These are phyloP conservation scores for Psammodynastes pulverulentus DNA, from an alignment of 2,113 vertebrate species.

Conservation along the genomic window DNA sequence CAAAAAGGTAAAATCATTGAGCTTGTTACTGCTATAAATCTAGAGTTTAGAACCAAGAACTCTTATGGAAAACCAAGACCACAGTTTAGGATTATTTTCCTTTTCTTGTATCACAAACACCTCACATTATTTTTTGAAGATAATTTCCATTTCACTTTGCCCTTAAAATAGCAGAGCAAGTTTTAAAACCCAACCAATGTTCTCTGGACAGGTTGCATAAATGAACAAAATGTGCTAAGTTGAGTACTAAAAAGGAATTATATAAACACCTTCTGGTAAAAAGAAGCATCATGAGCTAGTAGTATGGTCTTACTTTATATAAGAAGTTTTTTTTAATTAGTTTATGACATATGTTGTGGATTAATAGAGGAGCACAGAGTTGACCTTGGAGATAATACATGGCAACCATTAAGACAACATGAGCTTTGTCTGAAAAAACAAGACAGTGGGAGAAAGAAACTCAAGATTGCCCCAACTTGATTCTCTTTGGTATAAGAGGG, in stretches of 20 bases:
- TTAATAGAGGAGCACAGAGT: background rate
- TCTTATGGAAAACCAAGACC: background rate
- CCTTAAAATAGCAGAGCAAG: background rate
- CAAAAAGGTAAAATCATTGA: accelerated
- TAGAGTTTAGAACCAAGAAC: background rate
- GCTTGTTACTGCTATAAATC: background rate
- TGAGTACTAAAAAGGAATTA: accelerated
- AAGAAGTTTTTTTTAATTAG: background rate
- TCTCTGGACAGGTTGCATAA: background rate
- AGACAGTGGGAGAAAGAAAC: background rate
- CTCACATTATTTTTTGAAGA: background rate
- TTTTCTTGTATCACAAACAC: background rate
- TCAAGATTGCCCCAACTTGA: background rate
- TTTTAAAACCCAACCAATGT: background rate
- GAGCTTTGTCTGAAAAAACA: background rate
- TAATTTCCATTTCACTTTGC: background rate
- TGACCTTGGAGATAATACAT: background rate
- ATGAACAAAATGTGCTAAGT: background rate
- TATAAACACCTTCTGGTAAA: background rate
- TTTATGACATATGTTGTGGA: background rate
- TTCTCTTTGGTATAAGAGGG: background rate
- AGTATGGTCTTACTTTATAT: background rate
- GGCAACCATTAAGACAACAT: background rate
- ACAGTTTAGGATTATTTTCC: background rate
- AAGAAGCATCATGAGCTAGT: background rate